Percentiles rank a stretch among this genome's conserved stretches.
Conservation (phyloP, 2,797 vertebrate genomes). For the Pitangus sulphuratus region DNA sequence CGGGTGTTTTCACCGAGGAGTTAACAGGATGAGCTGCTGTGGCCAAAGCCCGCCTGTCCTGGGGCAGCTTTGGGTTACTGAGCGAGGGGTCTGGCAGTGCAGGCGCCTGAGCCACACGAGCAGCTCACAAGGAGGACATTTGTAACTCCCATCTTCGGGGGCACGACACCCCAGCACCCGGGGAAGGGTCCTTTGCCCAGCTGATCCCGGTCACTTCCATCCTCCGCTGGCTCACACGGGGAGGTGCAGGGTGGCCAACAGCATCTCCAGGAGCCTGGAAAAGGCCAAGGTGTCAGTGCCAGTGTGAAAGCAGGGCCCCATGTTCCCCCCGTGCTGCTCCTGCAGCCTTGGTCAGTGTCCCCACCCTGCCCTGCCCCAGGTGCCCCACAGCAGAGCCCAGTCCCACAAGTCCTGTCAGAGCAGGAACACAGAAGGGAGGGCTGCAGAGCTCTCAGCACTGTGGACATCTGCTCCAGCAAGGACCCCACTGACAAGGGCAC, state of each 20-base stretch:
- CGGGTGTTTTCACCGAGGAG: neutral
- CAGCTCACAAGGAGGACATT: neutral
- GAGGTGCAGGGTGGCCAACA: neutral
- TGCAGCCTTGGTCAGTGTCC: neutral
- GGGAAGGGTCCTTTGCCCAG: neutral
- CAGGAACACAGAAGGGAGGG: neutral
- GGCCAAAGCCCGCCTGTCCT: neutral
- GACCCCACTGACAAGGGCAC: fast-evolving
- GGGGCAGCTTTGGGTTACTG: neutral
- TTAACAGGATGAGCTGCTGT: neutral
- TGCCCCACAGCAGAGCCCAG: neutral
- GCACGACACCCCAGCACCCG: neutral
- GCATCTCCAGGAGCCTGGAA: slow-evolving; percentile 51
- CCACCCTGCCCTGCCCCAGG: neutral
- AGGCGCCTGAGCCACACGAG: fast-evolving
- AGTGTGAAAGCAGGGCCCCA: fast-evolving
- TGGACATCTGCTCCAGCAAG: neutral
- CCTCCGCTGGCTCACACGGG: neutral
- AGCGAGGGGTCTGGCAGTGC: fast-evolving
- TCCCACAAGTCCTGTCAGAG: neutral
- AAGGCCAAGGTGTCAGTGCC: slow-evolving; percentile 34
- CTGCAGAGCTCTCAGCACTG: neutral
- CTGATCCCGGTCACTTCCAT: neutral
- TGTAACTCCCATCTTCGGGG: neutral
- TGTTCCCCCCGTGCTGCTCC: neutral